Evolutionary conservation across 2,113 vertebrate species (phyloP).

Genomic region (Phyllopteryx taeniolatus): DNA sequence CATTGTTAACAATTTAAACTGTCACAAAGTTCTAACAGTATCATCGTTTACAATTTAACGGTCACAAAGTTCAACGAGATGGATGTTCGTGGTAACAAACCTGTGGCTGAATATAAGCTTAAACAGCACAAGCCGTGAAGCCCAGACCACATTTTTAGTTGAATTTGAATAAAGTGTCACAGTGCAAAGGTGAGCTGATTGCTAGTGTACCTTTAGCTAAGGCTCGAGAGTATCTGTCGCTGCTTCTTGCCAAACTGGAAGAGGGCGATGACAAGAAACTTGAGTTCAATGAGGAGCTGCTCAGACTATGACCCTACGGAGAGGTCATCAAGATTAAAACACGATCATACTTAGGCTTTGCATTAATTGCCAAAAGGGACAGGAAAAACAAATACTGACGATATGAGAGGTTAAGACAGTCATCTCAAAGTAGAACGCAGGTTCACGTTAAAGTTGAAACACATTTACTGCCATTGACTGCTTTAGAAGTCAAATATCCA

Average conservation of each 20-base stretch:
- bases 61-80: background rate
- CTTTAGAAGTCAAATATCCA: no score
- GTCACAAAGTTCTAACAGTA: no score
- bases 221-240: conserved; percentile 47
- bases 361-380: background rate
- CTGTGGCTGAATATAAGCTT: background rate
- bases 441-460: no score
- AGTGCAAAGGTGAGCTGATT: background rate
- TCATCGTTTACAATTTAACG: no score
- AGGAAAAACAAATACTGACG: background rate
- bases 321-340: conserved; percentile 2
- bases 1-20: no score
- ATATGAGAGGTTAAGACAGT: no score
- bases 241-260: conserved; percentile 35
- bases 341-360: background rate
- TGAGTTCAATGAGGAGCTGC: conserved; percentile 40
- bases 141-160: background rate
- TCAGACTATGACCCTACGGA: conserved; percentile 52
- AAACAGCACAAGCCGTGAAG: background rate
- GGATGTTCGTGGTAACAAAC: background rate
- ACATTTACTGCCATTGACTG: no score
- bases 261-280: conserved; percentile 43
- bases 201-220: conserved; percentile 21
- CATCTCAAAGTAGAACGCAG: no score
- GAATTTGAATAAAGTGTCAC: background rate